Evolutionary conservation across 2,113 vertebrate species (phyloP).

Genomic region (Xiphorhynchus elegans): DNA sequence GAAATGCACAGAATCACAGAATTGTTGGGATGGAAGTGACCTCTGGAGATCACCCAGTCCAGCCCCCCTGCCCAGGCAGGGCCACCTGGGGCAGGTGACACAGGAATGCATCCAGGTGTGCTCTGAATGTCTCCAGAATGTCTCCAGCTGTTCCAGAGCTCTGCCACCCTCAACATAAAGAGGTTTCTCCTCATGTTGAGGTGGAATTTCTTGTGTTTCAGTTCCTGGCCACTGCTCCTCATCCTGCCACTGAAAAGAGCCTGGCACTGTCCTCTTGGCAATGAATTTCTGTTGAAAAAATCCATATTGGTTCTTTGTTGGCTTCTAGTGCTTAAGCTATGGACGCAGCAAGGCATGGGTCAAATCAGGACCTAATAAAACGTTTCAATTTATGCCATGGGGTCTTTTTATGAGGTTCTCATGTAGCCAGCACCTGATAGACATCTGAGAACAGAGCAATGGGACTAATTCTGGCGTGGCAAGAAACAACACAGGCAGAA

Average conservation of each 20-base stretch:
- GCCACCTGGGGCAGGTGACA: background rate
- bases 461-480: background rate
- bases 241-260: background rate
- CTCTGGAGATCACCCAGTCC: background rate
- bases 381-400: rapidly evolving
- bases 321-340: background rate
- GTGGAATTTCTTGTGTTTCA: background rate
- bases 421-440: background rate
- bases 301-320: background rate
- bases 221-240: background rate
- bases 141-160: background rate
- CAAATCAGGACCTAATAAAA: background rate
- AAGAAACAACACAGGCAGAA: background rate
- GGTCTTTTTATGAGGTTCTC: background rate
- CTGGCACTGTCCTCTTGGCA: background rate
- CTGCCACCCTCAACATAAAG: background rate
- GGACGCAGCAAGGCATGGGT: background rate
- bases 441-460: background rate
- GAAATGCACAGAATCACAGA: background rate
- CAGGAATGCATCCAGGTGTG: background rate
- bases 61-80: background rate
- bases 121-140: background rate
- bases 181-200: background rate
- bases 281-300: background rate
- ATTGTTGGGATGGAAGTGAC: background rate